Percentiles rank a stretch among this genome's conserved stretches.
Conservation (phyloP, 2,888 invertebrate species). For the Machimus atricapillus region DNA sequence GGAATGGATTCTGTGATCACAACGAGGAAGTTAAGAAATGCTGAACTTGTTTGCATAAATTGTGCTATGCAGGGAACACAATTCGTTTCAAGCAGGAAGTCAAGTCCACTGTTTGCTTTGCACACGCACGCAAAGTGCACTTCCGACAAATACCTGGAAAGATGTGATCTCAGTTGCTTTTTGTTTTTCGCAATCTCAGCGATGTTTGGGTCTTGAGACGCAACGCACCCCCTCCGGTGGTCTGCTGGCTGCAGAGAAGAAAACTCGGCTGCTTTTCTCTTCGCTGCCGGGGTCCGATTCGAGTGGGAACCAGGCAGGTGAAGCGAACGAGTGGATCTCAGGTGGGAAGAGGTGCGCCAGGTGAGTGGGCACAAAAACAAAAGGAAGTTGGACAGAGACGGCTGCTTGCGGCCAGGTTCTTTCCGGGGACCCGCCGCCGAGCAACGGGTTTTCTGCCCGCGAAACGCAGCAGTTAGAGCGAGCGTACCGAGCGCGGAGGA, state of each 20-base stretch:
- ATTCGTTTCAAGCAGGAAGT: not conserved
- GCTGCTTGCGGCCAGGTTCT: not conserved
- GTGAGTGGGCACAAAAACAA: not conserved
- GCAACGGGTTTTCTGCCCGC: not conserved
- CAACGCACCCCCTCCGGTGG: too few species aligned
- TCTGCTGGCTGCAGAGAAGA: not conserved
- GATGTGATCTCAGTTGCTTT: not conserved
- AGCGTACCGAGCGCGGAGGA: not conserved
- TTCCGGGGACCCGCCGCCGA: not conserved
- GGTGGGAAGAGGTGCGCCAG: not conserved
- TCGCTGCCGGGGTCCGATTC: not conserved
- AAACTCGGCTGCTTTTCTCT: not conserved
- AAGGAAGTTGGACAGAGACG: not conserved
- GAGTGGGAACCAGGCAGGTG: not conserved
- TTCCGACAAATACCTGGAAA: not conserved
- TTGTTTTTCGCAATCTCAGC: not conserved
- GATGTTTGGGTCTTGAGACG: not conserved
- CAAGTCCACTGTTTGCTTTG: not conserved
- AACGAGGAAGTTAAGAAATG: too few species aligned
- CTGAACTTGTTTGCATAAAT: too few species aligned
- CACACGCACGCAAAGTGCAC: not conserved
- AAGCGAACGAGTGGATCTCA: not conserved
- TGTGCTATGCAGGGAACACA: not conserved
- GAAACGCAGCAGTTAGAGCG: not conserved
- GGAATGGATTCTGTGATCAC: too few species aligned